These are phyloP conservation scores for Ciconia boyciana DNA, from an alignment of 2,113 vertebrate species.

Conservation along the genomic window DNA sequence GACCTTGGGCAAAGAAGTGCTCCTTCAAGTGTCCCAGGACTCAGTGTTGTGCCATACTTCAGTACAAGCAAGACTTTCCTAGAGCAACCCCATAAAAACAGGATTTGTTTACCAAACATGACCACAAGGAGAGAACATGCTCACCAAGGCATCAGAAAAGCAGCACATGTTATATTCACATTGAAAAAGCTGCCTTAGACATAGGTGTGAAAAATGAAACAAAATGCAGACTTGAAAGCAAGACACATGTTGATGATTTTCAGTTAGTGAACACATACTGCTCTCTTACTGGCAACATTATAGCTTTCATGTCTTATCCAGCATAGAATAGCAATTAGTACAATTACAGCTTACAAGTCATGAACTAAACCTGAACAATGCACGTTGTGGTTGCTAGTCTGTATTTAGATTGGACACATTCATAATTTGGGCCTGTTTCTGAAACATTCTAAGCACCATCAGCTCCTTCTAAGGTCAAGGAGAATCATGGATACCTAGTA, in stretches of 20 bases:
- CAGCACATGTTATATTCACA: accelerated
- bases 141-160: background rate
- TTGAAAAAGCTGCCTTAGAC: background rate
- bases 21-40: background rate
- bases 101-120: background rate
- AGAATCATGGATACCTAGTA: background rate
- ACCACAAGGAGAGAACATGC: background rate
- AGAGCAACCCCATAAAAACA: background rate
- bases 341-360: constrained; percentile 17
- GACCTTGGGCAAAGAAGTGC: background rate
- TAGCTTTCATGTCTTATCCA: background rate
- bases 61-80: background rate
- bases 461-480: background rate
- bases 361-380: background rate
- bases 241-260: background rate
- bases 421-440: background rate
- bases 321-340: background rate
- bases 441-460: background rate
- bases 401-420: background rate
- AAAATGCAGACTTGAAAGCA: background rate
- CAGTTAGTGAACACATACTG: background rate
- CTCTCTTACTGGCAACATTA: background rate
- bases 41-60: background rate
- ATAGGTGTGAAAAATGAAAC: background rate
- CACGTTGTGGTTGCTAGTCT: background rate